Percentiles rank a stretch among this genome's conserved stretches.
These are phyloP conservation scores for Tetragnatha versicolor DNA, from an alignment of 1,140 invertebrate genomes.

Conservation along the genomic window DNA sequence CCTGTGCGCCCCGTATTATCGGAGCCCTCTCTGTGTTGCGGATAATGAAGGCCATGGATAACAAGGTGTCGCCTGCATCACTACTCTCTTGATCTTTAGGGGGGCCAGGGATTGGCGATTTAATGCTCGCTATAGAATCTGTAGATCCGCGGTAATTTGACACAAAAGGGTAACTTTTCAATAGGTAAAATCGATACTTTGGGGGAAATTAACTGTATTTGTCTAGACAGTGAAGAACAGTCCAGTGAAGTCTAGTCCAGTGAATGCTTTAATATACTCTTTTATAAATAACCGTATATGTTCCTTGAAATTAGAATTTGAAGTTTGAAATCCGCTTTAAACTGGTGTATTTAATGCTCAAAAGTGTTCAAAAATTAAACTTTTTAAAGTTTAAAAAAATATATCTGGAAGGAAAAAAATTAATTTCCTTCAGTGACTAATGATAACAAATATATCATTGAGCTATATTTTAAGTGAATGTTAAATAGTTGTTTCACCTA, in stretches of 20 bases:
- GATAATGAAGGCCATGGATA: constrained; percentile 54
- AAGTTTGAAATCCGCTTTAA: no score
- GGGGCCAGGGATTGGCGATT: constrained; percentile 3
- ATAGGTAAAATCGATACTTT: background rate
- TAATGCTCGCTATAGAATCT: background rate
- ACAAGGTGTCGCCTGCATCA: constrained; percentile 49
- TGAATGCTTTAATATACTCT: background rate
- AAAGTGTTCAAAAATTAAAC: no score
- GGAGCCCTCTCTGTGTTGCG: constrained; percentile 39
- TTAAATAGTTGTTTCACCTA: no score
- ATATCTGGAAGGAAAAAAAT: no score
- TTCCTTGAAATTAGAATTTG: no score
- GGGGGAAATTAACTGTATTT: no score
- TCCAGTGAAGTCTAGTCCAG: background rate
- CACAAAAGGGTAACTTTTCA: background rate
- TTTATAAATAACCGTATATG: background rate
- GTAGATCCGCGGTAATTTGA: background rate
- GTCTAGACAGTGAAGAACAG: background rate
- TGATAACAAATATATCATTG: no score
- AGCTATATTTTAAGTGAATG: no score
- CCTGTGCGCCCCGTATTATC: constrained; percentile 47
- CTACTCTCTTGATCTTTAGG: constrained; percentile 13
- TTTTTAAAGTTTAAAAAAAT: no score
- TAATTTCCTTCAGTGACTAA: no score
- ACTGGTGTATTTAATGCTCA: no score